These are phyloP conservation scores for Penaeus japonicus DNA, from an alignment of 1,140 invertebrate genomes.

Conservation along the genomic window DNA sequence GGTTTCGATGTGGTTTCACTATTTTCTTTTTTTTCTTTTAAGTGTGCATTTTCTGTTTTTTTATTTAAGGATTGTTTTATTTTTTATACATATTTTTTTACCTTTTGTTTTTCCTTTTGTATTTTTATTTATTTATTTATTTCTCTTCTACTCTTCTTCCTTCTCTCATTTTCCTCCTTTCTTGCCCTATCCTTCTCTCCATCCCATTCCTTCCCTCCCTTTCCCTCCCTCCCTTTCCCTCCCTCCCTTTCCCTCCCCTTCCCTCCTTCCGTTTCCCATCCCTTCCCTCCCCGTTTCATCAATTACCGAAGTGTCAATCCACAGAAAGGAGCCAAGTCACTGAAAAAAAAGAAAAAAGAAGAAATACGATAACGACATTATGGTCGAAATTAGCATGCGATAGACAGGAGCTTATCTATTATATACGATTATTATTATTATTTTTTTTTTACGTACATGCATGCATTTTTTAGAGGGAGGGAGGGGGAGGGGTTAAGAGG, in stretches of 20 bases:
- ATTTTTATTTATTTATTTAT: background rate
- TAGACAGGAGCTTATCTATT: too few relatives aligned
- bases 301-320: too few relatives aligned
- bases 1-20: background rate
- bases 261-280: background rate
- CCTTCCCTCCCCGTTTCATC: background rate
- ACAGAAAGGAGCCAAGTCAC: too few relatives aligned
- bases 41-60: background rate
- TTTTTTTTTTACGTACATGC: too few relatives aligned
- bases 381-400: too few relatives aligned
- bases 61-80: background rate
- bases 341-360: too few relatives aligned
- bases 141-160: background rate
- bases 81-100: background rate
- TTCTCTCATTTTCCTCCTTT: background rate
- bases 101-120: background rate
- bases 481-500: too few relatives aligned
- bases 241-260: background rate
- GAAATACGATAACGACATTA: too few relatives aligned
- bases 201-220: background rate
- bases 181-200: background rate
- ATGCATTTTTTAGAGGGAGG: too few relatives aligned
- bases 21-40: background rate
- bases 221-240: too few relatives aligned
- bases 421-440: too few relatives aligned